Base-by-base conservation (phyloP, 2,888 invertebrate genomes). In the Hanleya hanleyi region DNA sequence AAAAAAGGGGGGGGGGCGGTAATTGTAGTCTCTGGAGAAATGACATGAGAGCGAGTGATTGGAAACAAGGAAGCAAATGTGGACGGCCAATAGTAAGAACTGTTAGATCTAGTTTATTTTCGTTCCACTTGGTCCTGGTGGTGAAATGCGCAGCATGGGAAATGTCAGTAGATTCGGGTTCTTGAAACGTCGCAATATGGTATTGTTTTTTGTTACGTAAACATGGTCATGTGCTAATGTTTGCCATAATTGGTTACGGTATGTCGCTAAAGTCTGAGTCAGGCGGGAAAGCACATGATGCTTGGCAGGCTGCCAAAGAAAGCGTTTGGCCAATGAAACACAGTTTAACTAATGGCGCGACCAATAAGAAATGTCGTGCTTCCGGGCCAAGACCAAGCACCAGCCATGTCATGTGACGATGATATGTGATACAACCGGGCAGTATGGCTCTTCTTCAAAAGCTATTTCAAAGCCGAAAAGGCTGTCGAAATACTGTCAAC, bases 381-480 rank as follows among this genome's bases (percentile, higher is more conserved):
- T 1, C 9, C 1, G 57, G 29, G 32, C 5, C 15, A 22, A 57
- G 15, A 29, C 32, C 15, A 57, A 12, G 57, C 32, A 47, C 47
- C n/a, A n/a, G n/a, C n/a, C n/a, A 47, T 29, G 57, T 57, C 57
- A 57, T 57, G 57, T 57, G 57, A 57, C 29, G 57, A 4, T 29
- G 12, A 22, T 22, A 22, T 22, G 26, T 15, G 57, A 57, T 29
- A 26, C 15, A 18, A 32, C 22, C 26, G 22, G 22, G 26, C 73
- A 77, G 62, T 70, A 79, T 79, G 79, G 79, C 79, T 69, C 76
- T 76, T 71, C n/a, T 79, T 61, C 74, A 77, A 51, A 77, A 73
- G 67, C 32, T 77, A 18, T 70, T 79, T 38, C 71, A 74, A 49
- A 35, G 69, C 37, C 47, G 68, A 50, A 79, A 77, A 74, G 67